These are phyloP conservation scores for Ophioninae sp. DNA, from an alignment of 2,888 invertebrate genomes.

Conservation along the genomic window DNA sequence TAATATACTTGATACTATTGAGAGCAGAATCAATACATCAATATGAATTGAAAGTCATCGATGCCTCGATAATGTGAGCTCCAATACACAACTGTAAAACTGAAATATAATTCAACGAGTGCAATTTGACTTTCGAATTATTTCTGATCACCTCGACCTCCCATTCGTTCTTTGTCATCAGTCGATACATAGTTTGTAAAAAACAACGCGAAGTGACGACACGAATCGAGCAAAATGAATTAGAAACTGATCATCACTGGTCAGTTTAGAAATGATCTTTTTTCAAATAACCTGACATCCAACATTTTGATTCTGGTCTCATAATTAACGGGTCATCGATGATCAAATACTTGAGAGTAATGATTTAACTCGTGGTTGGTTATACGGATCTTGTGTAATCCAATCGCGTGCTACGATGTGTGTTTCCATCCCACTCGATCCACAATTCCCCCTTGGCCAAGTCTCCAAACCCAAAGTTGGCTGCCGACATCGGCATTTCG, in stretches of 20 bases:
- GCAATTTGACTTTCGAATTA: constrained; percentile 2
- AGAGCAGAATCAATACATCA: background rate
- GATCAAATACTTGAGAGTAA: background rate
- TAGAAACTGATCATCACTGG: background rate
- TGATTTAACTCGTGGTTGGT: background rate
- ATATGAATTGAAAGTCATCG: background rate
- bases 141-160: background rate
- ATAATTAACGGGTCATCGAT: background rate
- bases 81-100: background rate
- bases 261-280: background rate
- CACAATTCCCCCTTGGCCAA: background rate
- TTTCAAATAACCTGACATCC: background rate
- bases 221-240: background rate
- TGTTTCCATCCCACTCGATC: background rate
- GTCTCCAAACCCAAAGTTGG: no score
- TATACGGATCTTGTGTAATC: constrained; percentile 6
- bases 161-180: background rate
- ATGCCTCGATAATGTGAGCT: background rate
- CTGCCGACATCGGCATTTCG: background rate
- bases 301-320: background rate
- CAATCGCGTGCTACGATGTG: constrained; percentile 9
- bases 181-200: background rate
- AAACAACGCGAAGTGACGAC: constrained; percentile 18
- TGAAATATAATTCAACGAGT: constrained; percentile 2
- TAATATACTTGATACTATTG: background rate